Percentiles rank a stretch among this genome's conserved stretches.
Evolutionary conservation across 2,113 vertebrate species (phyloP).

Genomic region (Neoarius graeffei): DNA sequence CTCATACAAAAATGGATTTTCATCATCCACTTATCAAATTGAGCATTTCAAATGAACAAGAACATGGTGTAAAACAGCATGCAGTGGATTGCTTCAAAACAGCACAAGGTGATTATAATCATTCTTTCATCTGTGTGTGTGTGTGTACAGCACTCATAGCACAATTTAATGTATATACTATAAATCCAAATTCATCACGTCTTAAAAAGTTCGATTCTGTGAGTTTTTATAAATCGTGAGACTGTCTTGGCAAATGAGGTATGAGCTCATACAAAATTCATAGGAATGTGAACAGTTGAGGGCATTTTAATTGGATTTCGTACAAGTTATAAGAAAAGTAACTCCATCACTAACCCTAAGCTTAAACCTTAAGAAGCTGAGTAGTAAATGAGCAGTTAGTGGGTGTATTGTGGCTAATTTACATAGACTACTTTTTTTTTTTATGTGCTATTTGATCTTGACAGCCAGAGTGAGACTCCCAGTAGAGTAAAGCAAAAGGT

Average conservation of each 20-base stretch:
- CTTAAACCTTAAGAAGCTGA: background rate
- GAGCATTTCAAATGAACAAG: constrained; percentile 37
- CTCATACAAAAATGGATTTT: constrained; percentile 18
- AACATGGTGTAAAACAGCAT: constrained; percentile 5
- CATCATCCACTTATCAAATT: constrained; percentile 16
- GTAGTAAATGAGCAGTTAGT: constrained; percentile 5
- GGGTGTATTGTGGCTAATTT: background rate
- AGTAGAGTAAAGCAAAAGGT: background rate
- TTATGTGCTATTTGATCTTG: background rate
- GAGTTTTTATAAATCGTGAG: background rate
- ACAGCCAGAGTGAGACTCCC: background rate
- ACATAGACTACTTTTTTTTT: background rate
- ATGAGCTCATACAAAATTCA: background rate
- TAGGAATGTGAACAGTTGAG: background rate
- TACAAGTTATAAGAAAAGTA: background rate
- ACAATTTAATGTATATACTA: background rate
- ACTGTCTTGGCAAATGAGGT: background rate
- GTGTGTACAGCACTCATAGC: constrained; percentile 28
- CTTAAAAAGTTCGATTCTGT: background rate
- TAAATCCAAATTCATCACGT: background rate
- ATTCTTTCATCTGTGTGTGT: background rate
- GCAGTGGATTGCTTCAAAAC: constrained; percentile 16
- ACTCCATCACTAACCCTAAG: constrained; percentile 4
- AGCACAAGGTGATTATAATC: constrained; percentile 4
- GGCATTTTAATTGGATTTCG: constrained; percentile 9